These are phyloP conservation scores for Germaria angustata DNA, from an alignment of 2,888 invertebrate species.

Conservation along the genomic window DNA sequence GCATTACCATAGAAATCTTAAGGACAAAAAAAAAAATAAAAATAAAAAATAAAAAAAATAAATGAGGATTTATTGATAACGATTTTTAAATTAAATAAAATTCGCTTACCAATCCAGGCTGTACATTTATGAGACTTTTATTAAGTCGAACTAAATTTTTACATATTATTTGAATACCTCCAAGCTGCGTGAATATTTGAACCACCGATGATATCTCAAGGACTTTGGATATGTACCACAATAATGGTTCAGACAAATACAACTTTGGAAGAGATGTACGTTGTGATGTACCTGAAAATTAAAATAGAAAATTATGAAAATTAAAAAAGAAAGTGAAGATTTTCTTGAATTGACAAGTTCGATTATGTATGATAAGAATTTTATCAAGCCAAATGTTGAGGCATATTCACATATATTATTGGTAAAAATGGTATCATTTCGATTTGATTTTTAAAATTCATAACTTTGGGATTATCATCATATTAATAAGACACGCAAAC, in stretches of 20 bases:
- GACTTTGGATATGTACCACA: slow-evolving; percentile 90
- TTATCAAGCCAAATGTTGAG: no score
- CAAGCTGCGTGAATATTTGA: slow-evolving; percentile 87
- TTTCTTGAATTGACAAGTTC: no score
- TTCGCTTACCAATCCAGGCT: slow-evolving; percentile 83
- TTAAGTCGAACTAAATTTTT: slow-evolving; percentile 89
- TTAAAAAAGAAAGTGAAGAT: no score
- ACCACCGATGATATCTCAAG: slow-evolving; percentile 89
- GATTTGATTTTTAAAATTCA: no score
- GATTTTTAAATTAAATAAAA: background rate
- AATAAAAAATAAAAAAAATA: no score
- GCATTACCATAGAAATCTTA: slow-evolving; percentile 82
- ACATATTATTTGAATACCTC: slow-evolving; percentile 87
- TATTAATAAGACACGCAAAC: no score
- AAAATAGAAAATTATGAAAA: background rate
- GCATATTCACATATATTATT: no score
- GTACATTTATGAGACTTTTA: slow-evolving; percentile 85
- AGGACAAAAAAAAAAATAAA: no score
- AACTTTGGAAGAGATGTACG: slow-evolving; percentile 78
- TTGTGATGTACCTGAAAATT: slow-evolving; percentile 75
- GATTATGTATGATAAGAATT: background rate
- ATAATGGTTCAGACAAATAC: slow-evolving; percentile 90
- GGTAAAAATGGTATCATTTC: no score
- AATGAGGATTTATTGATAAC: background rate
- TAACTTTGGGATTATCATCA: no score